Evolutionary conservation across 2,888 invertebrate species (phyloP).

Genomic region (Volucella zonaria): DNA sequence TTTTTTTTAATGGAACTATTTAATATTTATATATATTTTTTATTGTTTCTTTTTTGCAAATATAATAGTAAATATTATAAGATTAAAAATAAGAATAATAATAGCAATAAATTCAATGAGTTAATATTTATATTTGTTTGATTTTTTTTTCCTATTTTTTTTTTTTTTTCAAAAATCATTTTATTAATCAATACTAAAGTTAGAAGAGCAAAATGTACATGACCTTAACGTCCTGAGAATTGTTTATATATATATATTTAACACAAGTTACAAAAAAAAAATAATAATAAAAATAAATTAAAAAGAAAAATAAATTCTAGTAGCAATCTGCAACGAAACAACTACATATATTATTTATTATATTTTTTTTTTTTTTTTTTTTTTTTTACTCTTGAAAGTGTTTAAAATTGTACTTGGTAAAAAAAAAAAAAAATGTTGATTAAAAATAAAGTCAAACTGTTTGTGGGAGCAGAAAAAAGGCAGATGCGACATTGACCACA

Average conservation of each 20-base stretch:
- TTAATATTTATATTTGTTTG: conserved; percentile 39
- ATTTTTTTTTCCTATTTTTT: conserved; percentile 21
- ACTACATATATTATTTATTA: conserved; percentile 33
- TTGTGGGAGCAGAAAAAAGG: conserved; percentile 52
- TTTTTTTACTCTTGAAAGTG: not conserved
- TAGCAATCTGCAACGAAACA: conserved; percentile 67
- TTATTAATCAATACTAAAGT: conserved; percentile 56
- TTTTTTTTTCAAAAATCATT: conserved; percentile 4
- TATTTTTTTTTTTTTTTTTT: not conserved
- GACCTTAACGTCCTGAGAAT: conserved; percentile 66
- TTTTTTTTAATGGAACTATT: conserved; percentile 35
- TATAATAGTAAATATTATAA: conserved; percentile 60
- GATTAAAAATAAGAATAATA: conserved; percentile 56
- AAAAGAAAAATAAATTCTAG: conserved; percentile 42
- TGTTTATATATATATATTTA: conserved; percentile 8
- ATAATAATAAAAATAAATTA: conserved; percentile 19
- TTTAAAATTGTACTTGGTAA: not conserved
- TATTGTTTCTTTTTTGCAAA: conserved; percentile 43
- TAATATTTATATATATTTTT: conserved; percentile 33
- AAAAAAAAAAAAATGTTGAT: not conserved
- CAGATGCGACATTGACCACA: conserved; percentile 70
- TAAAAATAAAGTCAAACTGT: conserved; percentile 36
- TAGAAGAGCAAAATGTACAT: conserved; percentile 63
- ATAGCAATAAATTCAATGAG: conserved; percentile 61
- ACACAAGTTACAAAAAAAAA: conserved; percentile 16